Percentiles rank a stretch among this genome's conserved stretches.
These are phyloP conservation scores for Stomatorhinus ivindoensis DNA, from an alignment of 2,113 vertebrate genomes.

Conservation along the genomic window DNA sequence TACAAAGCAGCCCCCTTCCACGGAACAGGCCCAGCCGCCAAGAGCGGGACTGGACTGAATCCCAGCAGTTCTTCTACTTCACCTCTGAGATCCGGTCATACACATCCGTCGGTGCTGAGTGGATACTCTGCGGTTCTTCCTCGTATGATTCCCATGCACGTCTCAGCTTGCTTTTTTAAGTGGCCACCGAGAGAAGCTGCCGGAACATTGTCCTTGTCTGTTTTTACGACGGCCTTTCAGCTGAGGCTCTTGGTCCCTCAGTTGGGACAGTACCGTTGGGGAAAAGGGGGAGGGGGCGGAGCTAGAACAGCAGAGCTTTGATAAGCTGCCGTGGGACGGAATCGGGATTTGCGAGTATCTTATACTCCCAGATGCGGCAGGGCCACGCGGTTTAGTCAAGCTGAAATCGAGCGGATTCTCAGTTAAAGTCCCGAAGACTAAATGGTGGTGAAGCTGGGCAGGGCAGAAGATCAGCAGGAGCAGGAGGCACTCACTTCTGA, in stretches of 20 bases:
- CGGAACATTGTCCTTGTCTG: not conserved
- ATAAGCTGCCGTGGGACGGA: not conserved
- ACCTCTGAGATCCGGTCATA: not conserved
- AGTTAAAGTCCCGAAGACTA: not conserved
- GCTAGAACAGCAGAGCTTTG: not conserved
- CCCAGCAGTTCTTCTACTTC: not conserved
- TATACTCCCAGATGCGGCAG: not conserved
- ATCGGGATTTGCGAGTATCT: not conserved
- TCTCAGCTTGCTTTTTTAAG: not conserved
- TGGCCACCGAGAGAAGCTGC: not conserved
- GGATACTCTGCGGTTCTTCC: not conserved
- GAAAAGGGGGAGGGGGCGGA: not conserved
- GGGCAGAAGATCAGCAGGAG: not conserved
- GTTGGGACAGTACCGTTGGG: not conserved
- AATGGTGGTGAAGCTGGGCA: too few relatives aligned
- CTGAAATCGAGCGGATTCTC: not conserved
- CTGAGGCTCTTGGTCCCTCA: not conserved
- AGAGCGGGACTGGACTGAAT: not conserved
- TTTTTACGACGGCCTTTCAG: not conserved
- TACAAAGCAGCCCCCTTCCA: not conserved
- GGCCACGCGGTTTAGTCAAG: not conserved
- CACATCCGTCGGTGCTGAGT: not conserved
- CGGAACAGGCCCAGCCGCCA: not conserved
- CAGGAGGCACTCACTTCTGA: conserved; percentile 69
- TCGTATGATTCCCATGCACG: not conserved